Percentiles rank a stretch among this genome's conserved stretches.
phyloP scores from a whole-genome alignment of 2,888 invertebrate genomes.

The Lochmaea crataegi region DNA sequence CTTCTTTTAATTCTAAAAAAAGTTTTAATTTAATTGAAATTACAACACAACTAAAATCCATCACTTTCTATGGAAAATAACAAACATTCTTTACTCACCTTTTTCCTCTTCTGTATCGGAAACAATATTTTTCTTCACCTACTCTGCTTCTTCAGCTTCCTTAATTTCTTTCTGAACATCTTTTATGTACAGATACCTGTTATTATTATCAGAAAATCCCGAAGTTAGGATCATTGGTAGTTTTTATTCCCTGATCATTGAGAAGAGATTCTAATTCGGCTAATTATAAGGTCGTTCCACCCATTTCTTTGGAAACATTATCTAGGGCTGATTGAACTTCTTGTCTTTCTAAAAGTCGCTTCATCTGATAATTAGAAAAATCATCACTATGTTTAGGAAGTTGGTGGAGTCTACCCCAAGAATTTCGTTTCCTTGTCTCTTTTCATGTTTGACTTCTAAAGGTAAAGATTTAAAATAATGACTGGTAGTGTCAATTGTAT shows the following conservation, averaged over 20 bases:
- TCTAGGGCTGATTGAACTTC: constrained; percentile 87
- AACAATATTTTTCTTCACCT: constrained; percentile 49
- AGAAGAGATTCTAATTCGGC: constrained; percentile 79
- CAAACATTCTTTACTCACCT: neutral
- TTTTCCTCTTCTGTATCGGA: constrained; percentile 47
- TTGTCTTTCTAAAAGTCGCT: constrained; percentile 85
- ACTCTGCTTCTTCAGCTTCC: constrained; percentile 47
- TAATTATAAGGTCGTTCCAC: constrained; percentile 78
- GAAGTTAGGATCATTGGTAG: constrained; percentile 66
- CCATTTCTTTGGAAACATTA: constrained; percentile 90
- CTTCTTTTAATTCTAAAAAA: constrained; percentile 18
- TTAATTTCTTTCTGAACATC: constrained; percentile 75
- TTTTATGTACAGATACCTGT: constrained; percentile 77
- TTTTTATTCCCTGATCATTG: constrained; percentile 81
- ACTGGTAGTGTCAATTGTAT: constrained; percentile 83
- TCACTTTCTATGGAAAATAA: neutral
- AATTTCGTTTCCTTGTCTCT: constrained; percentile 90
- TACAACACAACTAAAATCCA: too few species aligned
- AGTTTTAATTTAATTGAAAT: too few species aligned
- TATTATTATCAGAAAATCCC: constrained; percentile 82
- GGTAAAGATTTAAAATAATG: constrained; percentile 84
- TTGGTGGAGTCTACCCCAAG: constrained; percentile 87
- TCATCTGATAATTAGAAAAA: constrained; percentile 84
- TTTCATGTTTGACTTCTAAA: constrained; percentile 92
- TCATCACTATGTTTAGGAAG: constrained; percentile 81